A percentile compares a stretch with the other conserved stretches of the same genome.
Evolutionary conservation across 64 coral and sea anemone species (phyloP).

Genomic region (Porites australiensis): DNA sequence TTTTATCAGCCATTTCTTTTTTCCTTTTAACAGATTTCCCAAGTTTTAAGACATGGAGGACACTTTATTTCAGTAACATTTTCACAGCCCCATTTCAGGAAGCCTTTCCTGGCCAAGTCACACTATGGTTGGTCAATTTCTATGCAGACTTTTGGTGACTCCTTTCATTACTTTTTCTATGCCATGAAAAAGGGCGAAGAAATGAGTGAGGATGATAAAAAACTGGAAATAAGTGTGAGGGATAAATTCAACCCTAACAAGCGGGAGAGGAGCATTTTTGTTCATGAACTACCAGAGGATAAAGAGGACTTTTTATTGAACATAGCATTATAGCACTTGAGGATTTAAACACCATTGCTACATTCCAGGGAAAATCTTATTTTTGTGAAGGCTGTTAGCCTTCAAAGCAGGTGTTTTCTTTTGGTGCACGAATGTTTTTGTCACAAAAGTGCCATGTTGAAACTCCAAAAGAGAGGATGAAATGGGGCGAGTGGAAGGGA

Average conservation of each 20-base stretch:
- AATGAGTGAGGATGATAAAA: slow-evolving; percentile 57
- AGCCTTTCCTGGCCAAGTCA: slow-evolving; percentile 65
- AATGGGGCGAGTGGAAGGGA: too few relatives aligned
- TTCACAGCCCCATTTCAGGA: slow-evolving; percentile 78
- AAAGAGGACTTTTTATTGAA: slow-evolving; percentile 66
- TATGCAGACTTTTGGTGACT: slow-evolving; percentile 54
- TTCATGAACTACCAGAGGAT: slow-evolving; percentile 9
- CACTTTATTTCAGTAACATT: slow-evolving; percentile 78
- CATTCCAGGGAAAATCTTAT: too few relatives aligned
- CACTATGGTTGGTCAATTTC: slow-evolving; percentile 68
- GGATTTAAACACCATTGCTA: neutral
- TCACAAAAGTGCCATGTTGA: too few relatives aligned
- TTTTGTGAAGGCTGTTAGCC: too few relatives aligned
- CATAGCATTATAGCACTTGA: slow-evolving; percentile 36
- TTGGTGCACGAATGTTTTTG: too few relatives aligned
- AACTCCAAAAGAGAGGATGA: too few relatives aligned
- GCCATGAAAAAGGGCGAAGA: slow-evolving; percentile 62
- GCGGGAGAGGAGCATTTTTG: neutral
- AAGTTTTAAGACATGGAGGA: slow-evolving; percentile 39
- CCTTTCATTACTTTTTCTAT: slow-evolving; percentile 79
- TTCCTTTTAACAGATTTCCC: slow-evolving; percentile 51
- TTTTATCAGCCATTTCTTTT: neutral
- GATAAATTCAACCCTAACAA: neutral
- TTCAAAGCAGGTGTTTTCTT: too few relatives aligned
- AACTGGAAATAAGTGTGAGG: slow-evolving; percentile 12